These are phyloP conservation scores for Eupristina koningsbergeri DNA, from an alignment of 1,140 invertebrate species.

Conservation along the genomic window DNA sequence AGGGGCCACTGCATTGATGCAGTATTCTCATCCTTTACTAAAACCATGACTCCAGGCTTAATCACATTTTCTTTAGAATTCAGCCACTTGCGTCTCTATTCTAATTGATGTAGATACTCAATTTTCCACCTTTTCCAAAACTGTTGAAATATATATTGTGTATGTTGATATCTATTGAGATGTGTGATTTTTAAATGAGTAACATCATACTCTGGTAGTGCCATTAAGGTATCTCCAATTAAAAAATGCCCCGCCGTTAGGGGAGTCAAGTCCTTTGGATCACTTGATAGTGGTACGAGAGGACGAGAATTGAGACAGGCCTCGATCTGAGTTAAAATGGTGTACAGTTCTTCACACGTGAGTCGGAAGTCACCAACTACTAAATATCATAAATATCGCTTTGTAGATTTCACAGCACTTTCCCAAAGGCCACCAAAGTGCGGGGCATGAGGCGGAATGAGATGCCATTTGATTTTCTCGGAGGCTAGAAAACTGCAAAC, in stretches of 20 bases:
- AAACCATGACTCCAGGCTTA: too few species aligned
- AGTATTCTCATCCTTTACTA: constrained; percentile 22
- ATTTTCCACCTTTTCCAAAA: too few species aligned
- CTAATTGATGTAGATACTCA: constrained; percentile 14
- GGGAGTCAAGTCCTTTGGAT: constrained; percentile 27
- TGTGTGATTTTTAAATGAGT: not conserved
- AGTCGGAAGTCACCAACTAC: not conserved
- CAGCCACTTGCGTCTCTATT: not conserved
- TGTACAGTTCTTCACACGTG: constrained; percentile 9
- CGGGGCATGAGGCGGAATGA: constrained; percentile 1
- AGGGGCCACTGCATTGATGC: constrained; percentile 6
- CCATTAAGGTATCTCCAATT: constrained; percentile 33
- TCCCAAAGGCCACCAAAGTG: constrained; percentile 33
- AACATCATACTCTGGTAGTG: not conserved
- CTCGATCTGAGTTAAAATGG: constrained; percentile 35
- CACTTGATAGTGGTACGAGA: not conserved
- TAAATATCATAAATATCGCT: too few species aligned
- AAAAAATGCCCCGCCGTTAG: constrained; percentile 20
- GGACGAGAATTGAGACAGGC: too few species aligned
- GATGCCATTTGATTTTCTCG: too few species aligned
- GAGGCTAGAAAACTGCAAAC: not conserved
- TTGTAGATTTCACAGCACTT: constrained; percentile 16
- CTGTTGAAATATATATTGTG: too few species aligned
- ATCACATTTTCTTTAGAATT: not conserved
- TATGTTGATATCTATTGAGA: constrained; percentile 23